These are phyloP conservation scores for Gallinago paraguaiae DNA, from an alignment of 2,113 vertebrate genomes.

Conservation along the genomic window DNA sequence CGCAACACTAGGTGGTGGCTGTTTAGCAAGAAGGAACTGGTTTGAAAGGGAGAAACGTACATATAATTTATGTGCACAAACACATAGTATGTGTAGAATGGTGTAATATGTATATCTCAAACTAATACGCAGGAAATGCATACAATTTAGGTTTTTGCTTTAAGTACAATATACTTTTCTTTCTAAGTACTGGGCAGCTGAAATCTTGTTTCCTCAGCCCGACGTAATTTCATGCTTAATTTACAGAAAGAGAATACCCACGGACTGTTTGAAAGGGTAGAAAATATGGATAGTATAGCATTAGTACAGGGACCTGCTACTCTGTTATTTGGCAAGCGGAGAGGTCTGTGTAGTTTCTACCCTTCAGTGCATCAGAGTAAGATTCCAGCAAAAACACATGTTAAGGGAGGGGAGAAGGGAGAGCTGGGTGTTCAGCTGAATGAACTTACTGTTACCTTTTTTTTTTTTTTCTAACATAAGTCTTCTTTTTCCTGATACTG, in stretches of 20 bases:
- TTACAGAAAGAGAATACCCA: conserved; percentile 67
- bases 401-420: conserved; percentile 17
- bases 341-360: conserved; percentile 47
- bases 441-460: conserved; percentile 97
- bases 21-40: not conserved
- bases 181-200: conserved; percentile 67
- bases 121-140: conserved; percentile 58
- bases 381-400: conserved; percentile 77
- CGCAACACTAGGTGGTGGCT: not conserved
- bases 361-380: conserved; percentile 59
- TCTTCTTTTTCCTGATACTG: conserved; percentile 92
- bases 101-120: conserved; percentile 42
- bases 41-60: not conserved
- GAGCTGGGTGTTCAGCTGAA: conserved; percentile 79
- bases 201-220: conserved; percentile 70
- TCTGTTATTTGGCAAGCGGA: conserved; percentile 50
- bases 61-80: not conserved
- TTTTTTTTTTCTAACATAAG: conserved; percentile 77
- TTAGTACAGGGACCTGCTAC: conserved; percentile 49
- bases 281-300: conserved; percentile 50
- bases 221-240: conserved; percentile 71
- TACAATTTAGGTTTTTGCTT: conserved; percentile 47
- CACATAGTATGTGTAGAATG: not conserved
- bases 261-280: conserved; percentile 37
- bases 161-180: conserved; percentile 47